phyloP scores from a whole-genome alignment of 2,888 invertebrate species.

The Alitta virens region DNA sequence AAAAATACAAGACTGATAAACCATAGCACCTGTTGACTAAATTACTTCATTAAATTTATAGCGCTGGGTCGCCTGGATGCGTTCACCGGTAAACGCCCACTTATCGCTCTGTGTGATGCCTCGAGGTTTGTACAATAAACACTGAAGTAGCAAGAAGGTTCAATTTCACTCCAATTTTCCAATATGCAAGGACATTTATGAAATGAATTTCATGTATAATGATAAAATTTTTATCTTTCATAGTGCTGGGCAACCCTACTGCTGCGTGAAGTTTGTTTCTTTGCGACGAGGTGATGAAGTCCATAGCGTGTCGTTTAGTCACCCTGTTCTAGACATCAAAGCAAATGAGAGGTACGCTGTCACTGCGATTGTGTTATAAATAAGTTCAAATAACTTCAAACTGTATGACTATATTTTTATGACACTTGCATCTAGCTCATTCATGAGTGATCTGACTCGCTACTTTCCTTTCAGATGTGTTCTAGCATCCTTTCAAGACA shows the following conservation, averaged over 20 bases:
- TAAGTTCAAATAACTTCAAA: no score
- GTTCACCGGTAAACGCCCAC: slow-evolving; percentile 77
- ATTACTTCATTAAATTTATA: slow-evolving; percentile 23
- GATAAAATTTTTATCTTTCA: slow-evolving; percentile 4
- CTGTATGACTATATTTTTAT: no score
- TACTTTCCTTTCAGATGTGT: slow-evolving; percentile 66
- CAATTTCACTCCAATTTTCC: no score
- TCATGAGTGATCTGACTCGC: not conserved
- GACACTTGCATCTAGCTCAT: no score
- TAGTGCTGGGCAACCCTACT: slow-evolving; percentile 57
- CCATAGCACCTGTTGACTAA: no score
- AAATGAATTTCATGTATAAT: no score
- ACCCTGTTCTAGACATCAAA: slow-evolving; percentile 77
- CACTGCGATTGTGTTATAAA: no score
- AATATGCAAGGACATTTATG: no score
- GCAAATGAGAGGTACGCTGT: slow-evolving; percentile 72
- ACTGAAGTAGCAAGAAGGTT: not conserved
- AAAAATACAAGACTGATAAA: no score
- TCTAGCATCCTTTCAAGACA: slow-evolving; percentile 83
- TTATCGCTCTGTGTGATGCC: slow-evolving; percentile 87
- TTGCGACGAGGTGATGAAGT: slow-evolving; percentile 78
- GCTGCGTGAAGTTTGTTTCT: slow-evolving; percentile 64
- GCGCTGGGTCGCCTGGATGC: slow-evolving; percentile 63
- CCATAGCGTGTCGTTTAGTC: slow-evolving; percentile 87
- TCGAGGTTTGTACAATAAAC: slow-evolving; percentile 61